A percentile compares a stretch with the other conserved stretches of the same genome.
Evolutionary conservation across 2,113 vertebrate species (phyloP).

Genomic region (Setophaga coronata): DNA sequence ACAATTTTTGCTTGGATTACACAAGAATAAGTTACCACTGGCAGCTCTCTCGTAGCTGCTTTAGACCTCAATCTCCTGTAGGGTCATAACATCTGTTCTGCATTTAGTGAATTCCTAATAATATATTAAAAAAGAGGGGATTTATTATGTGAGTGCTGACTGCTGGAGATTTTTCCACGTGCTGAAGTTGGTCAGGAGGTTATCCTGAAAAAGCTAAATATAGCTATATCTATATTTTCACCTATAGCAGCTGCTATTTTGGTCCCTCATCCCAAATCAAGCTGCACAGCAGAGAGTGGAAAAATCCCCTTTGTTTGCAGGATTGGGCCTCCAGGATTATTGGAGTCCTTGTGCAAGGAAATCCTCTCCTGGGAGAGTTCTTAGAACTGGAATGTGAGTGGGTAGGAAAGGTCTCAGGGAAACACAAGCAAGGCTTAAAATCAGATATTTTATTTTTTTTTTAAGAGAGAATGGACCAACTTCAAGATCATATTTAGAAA

Average conservation of each 20-base stretch:
- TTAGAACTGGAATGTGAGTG: not conserved
- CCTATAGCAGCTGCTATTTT: not conserved
- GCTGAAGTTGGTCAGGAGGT: not conserved
- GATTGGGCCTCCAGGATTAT: not conserved
- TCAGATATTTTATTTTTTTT: not conserved
- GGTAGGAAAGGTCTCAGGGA: not conserved
- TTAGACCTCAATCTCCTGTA: not conserved
- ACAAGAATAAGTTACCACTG: not conserved
- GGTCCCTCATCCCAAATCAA: not conserved
- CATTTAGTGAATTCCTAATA: constrained; percentile 31
- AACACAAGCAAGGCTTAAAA: not conserved
- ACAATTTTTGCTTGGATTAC: not conserved
- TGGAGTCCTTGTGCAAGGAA: not conserved
- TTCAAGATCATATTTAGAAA: not conserved
- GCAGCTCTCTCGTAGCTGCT: not conserved
- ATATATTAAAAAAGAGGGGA: constrained; percentile 41
- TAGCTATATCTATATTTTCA: not conserved
- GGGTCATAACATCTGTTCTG: constrained; percentile 39
- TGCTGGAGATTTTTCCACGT: constrained; percentile 10
- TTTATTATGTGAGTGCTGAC: constrained; percentile 19
- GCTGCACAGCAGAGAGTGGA: not conserved
- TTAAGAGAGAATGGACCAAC: not conserved
- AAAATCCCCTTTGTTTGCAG: not conserved
- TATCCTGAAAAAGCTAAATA: constrained; percentile 29
- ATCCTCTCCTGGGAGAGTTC: not conserved